Conservation (phyloP, 1,140 invertebrate genomes). For the Elymnias hypermnestra region DNA sequence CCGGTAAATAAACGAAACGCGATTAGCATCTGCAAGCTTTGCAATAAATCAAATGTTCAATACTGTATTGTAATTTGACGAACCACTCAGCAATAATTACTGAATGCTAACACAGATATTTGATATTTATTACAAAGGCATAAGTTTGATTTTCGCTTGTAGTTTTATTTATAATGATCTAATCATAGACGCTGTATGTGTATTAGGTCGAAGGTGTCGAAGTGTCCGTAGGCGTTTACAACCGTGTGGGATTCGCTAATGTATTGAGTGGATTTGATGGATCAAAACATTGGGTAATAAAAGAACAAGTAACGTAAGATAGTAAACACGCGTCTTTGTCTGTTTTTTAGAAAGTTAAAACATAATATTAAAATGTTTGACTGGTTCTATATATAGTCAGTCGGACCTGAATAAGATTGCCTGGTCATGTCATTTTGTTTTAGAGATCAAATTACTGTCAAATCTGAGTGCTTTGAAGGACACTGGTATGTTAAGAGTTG, state of each 20-base stretch:
- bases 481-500: no score
- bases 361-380: no score
- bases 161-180: conserved; percentile 3
- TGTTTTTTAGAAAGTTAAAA: no score
- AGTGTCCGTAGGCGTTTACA: conserved; percentile 17
- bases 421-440: no score
- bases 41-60: conserved; percentile 17
- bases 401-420: no score
- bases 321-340: no score
- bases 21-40: conserved; percentile 11
- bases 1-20: conserved; percentile 4
- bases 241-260: conserved; percentile 23
- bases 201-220: conserved; percentile 18
- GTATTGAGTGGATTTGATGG: conserved; percentile 8
- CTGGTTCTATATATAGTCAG: no score
- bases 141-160: conserved; percentile 1
- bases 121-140: not conserved
- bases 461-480: no score
- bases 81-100: not conserved
- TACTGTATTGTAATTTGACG: not conserved
- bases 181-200: not conserved
- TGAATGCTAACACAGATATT: not conserved
- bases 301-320: not conserved
- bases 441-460: no score
- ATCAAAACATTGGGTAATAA: conserved; percentile 22